These are phyloP conservation scores for Timandra comae DNA, from an alignment of 2,888 invertebrate species.

Conservation along the genomic window DNA sequence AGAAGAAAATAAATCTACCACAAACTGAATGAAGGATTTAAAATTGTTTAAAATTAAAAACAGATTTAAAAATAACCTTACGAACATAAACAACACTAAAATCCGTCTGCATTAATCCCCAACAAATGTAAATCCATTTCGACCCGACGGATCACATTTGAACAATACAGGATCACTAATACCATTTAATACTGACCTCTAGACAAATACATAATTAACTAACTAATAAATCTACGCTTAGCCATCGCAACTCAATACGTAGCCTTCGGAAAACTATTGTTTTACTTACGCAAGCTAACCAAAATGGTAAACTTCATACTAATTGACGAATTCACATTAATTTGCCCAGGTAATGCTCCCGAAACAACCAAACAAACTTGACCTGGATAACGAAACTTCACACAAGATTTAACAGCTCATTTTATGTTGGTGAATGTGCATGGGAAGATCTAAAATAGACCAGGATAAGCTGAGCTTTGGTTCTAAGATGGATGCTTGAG, in stretches of 20 bases:
- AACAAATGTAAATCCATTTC: no score
- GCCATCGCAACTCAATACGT: slow-evolving; percentile 28
- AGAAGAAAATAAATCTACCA: no score
- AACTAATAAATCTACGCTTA: no score
- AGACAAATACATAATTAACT: no score
- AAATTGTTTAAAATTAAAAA: no score
- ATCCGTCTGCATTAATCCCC: no score
- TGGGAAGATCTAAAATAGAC: not conserved
- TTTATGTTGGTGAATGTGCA: not conserved
- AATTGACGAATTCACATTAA: slow-evolving; percentile 59
- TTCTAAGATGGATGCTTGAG: not conserved
- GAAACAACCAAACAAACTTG: slow-evolving; percentile 13
- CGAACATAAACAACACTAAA: no score
- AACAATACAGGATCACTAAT: no score
- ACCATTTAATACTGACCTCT: no score
- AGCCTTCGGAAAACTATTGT: slow-evolving; percentile 45
- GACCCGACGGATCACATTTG: no score
- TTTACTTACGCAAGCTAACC: slow-evolving; percentile 43
- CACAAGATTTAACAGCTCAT: not conserved
- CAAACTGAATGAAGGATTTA: no score
- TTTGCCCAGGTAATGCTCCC: slow-evolving; percentile 38
- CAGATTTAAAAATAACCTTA: no score
- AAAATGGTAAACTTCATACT: slow-evolving; percentile 33
- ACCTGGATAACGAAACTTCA: not conserved
- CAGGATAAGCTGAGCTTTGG: not conserved